Percentiles rank a stretch among this genome's conserved stretches.
Conservation (phyloP, 23 tunicate species). For the Styela clava region DNA sequence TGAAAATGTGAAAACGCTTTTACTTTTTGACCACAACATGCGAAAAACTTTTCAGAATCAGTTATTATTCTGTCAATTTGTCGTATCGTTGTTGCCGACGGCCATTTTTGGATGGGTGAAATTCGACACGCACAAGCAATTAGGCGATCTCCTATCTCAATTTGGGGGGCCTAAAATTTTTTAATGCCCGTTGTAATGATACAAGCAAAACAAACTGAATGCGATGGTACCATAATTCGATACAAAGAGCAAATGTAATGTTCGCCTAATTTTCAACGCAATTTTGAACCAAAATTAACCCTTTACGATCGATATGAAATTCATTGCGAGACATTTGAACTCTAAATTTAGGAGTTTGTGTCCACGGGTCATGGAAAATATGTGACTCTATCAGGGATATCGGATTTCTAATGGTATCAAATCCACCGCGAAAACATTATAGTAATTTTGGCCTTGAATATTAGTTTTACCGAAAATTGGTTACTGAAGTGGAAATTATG, state of each 20-base stretch:
- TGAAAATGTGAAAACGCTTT: too few relatives aligned
- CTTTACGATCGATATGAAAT: neutral
- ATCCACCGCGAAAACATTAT: neutral
- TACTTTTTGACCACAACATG: too few relatives aligned
- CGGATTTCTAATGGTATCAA: neutral
- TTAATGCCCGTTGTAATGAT: neutral
- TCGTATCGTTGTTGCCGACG: neutral
- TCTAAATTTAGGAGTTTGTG: neutral
- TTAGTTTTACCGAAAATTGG: neutral
- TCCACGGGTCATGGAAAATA: neutral
- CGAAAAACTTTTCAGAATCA: neutral
- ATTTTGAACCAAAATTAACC: neutral
- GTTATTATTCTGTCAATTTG: neutral
- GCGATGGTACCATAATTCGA: neutral
- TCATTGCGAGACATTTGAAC: neutral
- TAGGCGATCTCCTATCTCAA: neutral
- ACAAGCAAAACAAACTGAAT: neutral
- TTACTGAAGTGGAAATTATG: too few relatives aligned
- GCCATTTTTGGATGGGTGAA: neutral
- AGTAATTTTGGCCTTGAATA: neutral
- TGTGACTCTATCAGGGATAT: neutral
- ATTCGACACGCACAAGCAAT: neutral
- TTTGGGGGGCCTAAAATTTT: neutral
- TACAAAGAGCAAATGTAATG: neutral
- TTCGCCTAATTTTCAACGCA: neutral